These are phyloP conservation scores for Pitta sordida DNA, from an alignment of 2,113 vertebrate genomes.

Conservation along the genomic window DNA sequence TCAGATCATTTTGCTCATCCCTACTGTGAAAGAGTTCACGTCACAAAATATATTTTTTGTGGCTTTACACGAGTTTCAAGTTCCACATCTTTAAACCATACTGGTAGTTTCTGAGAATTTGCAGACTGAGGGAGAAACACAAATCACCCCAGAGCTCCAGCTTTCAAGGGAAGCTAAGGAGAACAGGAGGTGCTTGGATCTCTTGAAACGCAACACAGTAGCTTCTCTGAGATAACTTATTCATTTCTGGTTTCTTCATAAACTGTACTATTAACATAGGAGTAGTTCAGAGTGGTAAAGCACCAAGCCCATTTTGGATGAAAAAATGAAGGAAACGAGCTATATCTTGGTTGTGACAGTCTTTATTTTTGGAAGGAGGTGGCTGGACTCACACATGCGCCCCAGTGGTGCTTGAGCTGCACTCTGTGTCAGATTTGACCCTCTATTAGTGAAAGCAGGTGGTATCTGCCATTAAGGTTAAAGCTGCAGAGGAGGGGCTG, in stretches of 20 bases:
- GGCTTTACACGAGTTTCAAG: background rate
- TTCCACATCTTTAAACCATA: background rate
- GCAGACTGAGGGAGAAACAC: background rate
- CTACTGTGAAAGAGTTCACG: background rate
- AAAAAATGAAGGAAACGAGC: background rate
- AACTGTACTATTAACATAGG: fast-evolving
- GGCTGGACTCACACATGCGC: background rate
- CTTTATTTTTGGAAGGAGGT: background rate
- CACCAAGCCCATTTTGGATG: background rate
- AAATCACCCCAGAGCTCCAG: background rate
- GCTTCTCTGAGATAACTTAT: background rate
- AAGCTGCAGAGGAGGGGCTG: background rate
- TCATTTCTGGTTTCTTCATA: background rate
- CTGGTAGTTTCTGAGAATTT: background rate
- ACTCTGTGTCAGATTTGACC: no score
- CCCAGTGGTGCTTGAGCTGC: background rate
- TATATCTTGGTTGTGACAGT: background rate
- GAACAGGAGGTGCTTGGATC: background rate
- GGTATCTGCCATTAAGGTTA: background rate
- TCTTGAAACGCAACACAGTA: background rate
- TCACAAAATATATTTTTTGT: background rate
- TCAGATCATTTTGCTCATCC: fast-evolving
- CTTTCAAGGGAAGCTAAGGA: background rate
- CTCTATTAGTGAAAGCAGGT: background rate
- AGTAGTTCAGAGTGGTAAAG: background rate